Evolutionary conservation across 2,113 vertebrate species (phyloP).

Genomic region (Coregonus clupeaformis): DNA sequence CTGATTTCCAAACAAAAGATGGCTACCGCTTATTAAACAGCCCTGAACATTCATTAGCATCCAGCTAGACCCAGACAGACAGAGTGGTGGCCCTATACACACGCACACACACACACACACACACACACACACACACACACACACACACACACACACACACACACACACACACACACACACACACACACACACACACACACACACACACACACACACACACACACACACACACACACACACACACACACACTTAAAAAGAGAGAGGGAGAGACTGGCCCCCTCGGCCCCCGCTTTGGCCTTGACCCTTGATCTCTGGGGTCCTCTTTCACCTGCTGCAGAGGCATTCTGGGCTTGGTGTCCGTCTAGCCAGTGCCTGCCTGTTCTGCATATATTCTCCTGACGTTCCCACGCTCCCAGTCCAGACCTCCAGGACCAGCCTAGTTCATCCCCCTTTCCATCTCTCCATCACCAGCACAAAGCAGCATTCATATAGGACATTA

Average conservation of each 20-base stretch:
- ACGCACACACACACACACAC: constrained; percentile 16
- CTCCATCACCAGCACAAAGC: neutral
- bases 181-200: constrained; percentile 15
- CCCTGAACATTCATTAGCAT: constrained; percentile 65
- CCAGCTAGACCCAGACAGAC: constrained; percentile 51
- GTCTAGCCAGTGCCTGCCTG: constrained; percentile 65
- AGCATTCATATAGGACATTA: constrained; percentile 48
- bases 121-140: constrained; percentile 17
- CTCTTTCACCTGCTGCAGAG: constrained; percentile 70
- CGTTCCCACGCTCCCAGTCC: constrained; percentile 67
- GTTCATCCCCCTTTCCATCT: constrained; percentile 32
- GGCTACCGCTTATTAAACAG: constrained; percentile 53
- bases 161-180: constrained; percentile 17
- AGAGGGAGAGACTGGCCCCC: neutral
- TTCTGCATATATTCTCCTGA: constrained; percentile 65
- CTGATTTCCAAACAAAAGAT: constrained; percentile 56
- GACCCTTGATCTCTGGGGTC: constrained; percentile 79
- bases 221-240: constrained; percentile 24
- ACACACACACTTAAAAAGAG: neutral
- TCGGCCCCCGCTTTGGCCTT: constrained; percentile 73
- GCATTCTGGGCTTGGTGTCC: constrained; percentile 63
- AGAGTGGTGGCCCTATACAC: constrained; percentile 31
- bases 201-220: constrained; percentile 15
- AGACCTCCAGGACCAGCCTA: constrained; percentile 36
- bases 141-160: constrained; percentile 16